A percentile compares a stretch with the other conserved stretches of the same genome.
Conservation (phyloP, 2,888 invertebrate genomes). For the Argyresthia goedartella region DNA sequence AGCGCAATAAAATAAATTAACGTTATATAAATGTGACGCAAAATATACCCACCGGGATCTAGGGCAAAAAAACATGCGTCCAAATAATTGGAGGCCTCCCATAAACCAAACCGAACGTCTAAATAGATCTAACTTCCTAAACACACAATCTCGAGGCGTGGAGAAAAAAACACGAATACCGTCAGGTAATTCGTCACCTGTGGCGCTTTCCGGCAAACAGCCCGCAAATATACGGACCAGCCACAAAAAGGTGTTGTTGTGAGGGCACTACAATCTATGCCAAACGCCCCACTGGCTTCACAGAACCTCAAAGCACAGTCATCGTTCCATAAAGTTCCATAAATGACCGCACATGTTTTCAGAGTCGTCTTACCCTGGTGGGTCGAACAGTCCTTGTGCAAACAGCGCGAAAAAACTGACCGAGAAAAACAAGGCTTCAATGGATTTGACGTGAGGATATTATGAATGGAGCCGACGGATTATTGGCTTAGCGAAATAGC, state of each 20-base stretch:
- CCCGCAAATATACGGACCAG: background rate
- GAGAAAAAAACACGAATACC: slow-evolving; percentile 31
- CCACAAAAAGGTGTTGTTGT: too few relatives aligned
- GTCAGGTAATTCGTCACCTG: slow-evolving; percentile 30
- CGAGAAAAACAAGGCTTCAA: slow-evolving; percentile 46
- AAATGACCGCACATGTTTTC: too few relatives aligned
- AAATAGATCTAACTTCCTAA: slow-evolving; percentile 31
- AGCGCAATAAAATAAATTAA: background rate
- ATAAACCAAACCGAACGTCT: slow-evolving; percentile 17
- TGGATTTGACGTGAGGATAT: slow-evolving; percentile 27
- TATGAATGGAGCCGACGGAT: slow-evolving; percentile 35
- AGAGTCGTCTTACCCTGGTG: too few relatives aligned
- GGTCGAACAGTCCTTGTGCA: slow-evolving; percentile 24
- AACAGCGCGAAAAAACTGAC: slow-evolving; percentile 48
- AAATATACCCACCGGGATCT: background rate
- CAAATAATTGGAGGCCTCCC: slow-evolving; percentile 6
- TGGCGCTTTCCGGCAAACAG: slow-evolving; percentile 5
- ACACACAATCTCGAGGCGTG: slow-evolving; percentile 21
- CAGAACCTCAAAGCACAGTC: too few relatives aligned
- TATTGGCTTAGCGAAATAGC: background rate
- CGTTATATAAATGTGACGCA: background rate
- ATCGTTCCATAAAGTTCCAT: too few relatives aligned
- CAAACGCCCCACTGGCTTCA: too few relatives aligned
- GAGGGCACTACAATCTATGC: too few relatives aligned
- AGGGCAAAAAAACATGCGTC: background rate